phyloP scores from a whole-genome alignment of 1,140 invertebrate genomes.

The Papilio aristodemus region DNA sequence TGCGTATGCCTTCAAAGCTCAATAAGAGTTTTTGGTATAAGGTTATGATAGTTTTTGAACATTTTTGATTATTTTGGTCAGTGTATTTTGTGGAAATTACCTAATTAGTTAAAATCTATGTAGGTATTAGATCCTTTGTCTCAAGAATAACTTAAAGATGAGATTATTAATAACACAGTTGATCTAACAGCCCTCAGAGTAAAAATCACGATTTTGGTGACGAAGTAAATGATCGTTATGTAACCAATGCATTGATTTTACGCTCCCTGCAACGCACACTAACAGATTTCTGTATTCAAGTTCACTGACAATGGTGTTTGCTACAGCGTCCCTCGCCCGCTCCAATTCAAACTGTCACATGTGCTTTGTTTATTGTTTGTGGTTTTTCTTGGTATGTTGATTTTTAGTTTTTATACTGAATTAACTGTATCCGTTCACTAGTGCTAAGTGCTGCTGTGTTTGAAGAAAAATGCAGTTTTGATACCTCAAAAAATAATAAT shows the following conservation, averaged over 20 bases:
- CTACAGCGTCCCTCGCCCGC: background rate
- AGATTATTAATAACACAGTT: background rate
- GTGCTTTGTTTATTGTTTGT: background rate
- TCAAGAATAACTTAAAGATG: background rate
- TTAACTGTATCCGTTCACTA: too few species aligned
- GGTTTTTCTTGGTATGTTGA: background rate
- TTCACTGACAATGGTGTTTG: constrained; percentile 19
- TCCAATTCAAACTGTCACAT: background rate
- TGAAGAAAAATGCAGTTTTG: too few species aligned
- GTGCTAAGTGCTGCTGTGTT: too few species aligned
- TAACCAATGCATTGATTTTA: constrained; percentile 12
- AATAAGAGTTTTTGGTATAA: constrained; percentile 3
- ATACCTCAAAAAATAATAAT: too few species aligned
- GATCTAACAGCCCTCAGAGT: too few species aligned
- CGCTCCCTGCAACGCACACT: background rate
- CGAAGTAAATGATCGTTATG: constrained; percentile 4
- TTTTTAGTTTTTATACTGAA: background rate
- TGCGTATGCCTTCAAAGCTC: constrained; percentile 9
- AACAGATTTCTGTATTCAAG: constrained; percentile 9
- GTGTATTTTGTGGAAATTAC: background rate
- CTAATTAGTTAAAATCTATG: background rate
- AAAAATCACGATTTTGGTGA: too few species aligned
- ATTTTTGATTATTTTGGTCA: background rate
- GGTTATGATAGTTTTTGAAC: constrained; percentile 4
- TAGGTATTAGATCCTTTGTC: background rate